phyloP scores from a whole-genome alignment of 2,888 invertebrate species.

The Nematopogon swammerdamellus region DNA sequence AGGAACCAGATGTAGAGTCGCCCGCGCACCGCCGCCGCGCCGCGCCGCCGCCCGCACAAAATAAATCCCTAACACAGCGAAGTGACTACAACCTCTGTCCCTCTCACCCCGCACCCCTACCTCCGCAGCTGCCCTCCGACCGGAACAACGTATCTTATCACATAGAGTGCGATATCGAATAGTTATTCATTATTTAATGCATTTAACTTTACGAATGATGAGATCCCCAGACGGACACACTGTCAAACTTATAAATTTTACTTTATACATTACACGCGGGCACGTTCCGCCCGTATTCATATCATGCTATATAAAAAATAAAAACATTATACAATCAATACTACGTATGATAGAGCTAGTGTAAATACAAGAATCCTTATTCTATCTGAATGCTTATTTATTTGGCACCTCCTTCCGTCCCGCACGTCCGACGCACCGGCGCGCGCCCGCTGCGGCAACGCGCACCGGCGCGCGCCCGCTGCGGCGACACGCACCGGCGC shows the following conservation, averaged over 20 bases:
- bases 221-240: slow-evolving; percentile 21
- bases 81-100: no score
- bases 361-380: background rate
- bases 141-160: slow-evolving; percentile 1
- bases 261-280: slow-evolving; percentile 38
- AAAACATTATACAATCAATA: slow-evolving; percentile 48
- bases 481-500: no score
- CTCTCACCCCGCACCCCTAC: no score
- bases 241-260: slow-evolving; percentile 37
- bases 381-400: background rate
- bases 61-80: no score
- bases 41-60: no score
- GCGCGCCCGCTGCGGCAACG: no score
- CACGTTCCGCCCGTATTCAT: slow-evolving; percentile 17
- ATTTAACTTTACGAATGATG: slow-evolving; percentile 40
- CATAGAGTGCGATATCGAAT: slow-evolving; percentile 3
- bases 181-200: slow-evolving; percentile 16
- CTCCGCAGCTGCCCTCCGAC: no score
- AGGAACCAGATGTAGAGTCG: no score
- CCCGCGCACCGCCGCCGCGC: no score
- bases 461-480: no score
- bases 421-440: no score
- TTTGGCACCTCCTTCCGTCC: background rate
- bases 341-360: background rate
- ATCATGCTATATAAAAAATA: slow-evolving; percentile 53